Evolutionary conservation across 2,113 vertebrate species (phyloP), one percentile per base, ranked within the genome.

Genomic region (Paradisaea rubra): DNA sequence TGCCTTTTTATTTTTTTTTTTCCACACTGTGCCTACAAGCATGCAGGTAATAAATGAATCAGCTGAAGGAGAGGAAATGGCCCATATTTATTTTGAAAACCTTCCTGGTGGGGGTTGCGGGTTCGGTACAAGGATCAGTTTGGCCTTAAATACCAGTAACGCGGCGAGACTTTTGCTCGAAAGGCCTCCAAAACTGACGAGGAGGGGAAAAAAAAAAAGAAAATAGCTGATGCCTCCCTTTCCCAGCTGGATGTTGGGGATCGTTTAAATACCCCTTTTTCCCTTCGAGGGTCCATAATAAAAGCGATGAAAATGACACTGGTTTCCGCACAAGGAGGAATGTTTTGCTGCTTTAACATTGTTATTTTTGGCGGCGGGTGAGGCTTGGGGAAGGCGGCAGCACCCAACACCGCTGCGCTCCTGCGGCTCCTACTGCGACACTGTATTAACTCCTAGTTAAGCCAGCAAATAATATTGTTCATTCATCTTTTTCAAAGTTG

Each of bases 401-500:
- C 91, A 86, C 90, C 93, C 92, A 96, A 49, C 27, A 50, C 80
- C 45, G 63, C 85, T 65, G 88, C 8, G 64, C 79, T 80, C 95
- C 91, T 45, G 64, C 95, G 47, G 81, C 77, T 92, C 81, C 76
- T 77, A 53, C 45, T 27, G 85, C 89, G 69, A 45, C 87, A 63
- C 77, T 35, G 84, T 80, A 76, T 93, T 95, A 76, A 80, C 85
- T 92, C 90, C 74, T 60, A 64, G 91, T 92, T 95, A 94, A 96
- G 93, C 50, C 45, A 78, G 94, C 95, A 89, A 95, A 96, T 94
- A 94, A 93, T 97, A 95, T 94, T 97, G 96, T 96, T 95, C 95
- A 95, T 96, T 96, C 81, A 61, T 96, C 97, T 97, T 97, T 97
- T 96, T 97, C 97, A 15, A 95, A 95, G 94, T 94, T 98, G 97